phyloP scores from a whole-genome alignment of 2,113 vertebrate genomes.

The Phocoena phocoena region DNA sequence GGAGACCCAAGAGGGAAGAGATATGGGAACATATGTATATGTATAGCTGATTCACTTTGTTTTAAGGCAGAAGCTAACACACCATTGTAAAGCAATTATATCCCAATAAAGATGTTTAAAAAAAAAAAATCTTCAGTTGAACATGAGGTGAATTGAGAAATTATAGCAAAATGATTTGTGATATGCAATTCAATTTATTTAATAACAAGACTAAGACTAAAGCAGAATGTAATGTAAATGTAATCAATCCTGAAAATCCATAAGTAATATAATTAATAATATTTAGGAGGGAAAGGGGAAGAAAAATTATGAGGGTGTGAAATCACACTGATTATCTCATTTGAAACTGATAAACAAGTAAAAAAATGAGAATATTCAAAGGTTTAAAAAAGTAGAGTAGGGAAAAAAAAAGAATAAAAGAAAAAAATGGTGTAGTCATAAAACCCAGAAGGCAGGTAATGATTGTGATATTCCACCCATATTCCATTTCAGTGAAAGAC shows the following conservation, averaged over 20 bases:
- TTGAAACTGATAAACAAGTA: background rate
- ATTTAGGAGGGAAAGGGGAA: background rate
- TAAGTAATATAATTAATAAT: background rate
- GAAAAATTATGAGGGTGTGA: background rate
- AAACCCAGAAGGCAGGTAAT: background rate
- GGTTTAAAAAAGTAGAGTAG: background rate
- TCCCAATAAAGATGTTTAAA: too few relatives aligned
- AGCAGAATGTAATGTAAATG: background rate
- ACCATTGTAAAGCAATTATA: too few relatives aligned
- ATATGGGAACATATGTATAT: too few relatives aligned
- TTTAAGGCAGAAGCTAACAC: too few relatives aligned
- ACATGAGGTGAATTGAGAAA: background rate
- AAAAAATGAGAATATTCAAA: background rate
- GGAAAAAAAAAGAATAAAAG: background rate
- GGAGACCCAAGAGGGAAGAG: too few relatives aligned
- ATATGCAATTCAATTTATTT: background rate
- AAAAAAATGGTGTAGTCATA: background rate
- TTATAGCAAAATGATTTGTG: background rate
- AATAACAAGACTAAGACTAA: background rate
- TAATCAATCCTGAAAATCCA: background rate
- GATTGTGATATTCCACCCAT: background rate
- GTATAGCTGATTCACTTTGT: too few relatives aligned
- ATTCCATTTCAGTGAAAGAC: background rate
- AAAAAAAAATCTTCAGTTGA: background rate
- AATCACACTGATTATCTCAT: background rate